Conservation (phyloP, 2,888 invertebrate genomes). For the Limulus polyphemus region DNA sequence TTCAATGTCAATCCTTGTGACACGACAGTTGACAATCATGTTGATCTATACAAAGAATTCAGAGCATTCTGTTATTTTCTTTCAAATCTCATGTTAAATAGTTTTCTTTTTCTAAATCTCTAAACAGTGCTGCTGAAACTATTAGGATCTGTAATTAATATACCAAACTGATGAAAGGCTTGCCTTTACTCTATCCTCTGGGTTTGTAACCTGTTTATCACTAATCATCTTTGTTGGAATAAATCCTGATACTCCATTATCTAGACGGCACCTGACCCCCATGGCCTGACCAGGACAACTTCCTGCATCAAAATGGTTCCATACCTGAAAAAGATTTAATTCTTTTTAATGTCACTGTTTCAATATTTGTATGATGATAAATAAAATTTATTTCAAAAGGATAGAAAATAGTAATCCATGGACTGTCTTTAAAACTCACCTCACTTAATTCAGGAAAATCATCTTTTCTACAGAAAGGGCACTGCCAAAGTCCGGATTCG, state of each 20-base stretch:
- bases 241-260: conserved; percentile 68
- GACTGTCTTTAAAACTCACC: conserved; percentile 34
- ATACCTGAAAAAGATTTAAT: conserved; percentile 48
- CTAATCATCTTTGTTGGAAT: conserved; percentile 42
- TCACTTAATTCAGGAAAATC: conserved; percentile 92
- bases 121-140: background rate
- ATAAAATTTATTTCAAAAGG: background rate
- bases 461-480: conserved; percentile 90
- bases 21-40: conserved; percentile 51
- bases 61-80: no score
- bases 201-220: conserved; percentile 83
- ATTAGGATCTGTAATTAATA: background rate
- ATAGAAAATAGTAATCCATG: background rate
- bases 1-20: conserved; percentile 92
- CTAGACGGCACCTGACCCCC: conserved; percentile 69
- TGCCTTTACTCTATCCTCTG: conserved; percentile 75
- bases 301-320: conserved; percentile 96
- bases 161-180: conserved; percentile 35
- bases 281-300: conserved; percentile 87
- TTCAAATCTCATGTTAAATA: no score
- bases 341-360: background rate
- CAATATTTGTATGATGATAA: background rate
- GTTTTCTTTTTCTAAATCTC: background rate
- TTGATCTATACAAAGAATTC: conserved; percentile 26
- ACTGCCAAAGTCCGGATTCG: conserved; percentile 90